Evolutionary conservation across 2,888 invertebrate species (phyloP).

Genomic region (Limenitis camilla): DNA sequence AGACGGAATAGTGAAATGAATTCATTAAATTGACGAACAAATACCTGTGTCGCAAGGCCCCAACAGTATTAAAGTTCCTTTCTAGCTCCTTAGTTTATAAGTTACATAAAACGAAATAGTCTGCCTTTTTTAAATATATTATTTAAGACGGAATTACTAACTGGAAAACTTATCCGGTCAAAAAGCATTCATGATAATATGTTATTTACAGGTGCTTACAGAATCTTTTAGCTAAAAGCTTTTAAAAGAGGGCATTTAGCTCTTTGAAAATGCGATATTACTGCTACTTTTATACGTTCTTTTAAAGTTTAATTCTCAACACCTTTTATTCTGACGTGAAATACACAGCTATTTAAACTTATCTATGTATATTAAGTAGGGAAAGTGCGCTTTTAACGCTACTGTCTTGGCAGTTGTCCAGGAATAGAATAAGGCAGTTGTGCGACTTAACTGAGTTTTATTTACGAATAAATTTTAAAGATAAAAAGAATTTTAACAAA

Average conservation of each 20-base stretch:
- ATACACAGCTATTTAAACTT: slow-evolving; percentile 1
- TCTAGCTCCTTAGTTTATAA: no score
- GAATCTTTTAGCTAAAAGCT: slow-evolving; percentile 5
- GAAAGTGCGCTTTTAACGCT: slow-evolving; percentile 1
- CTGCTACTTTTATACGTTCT: slow-evolving; percentile 6
- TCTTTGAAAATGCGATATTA: slow-evolving; percentile 5
- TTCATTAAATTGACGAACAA: no score
- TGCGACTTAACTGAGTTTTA: neutral
- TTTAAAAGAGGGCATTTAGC: slow-evolving; percentile 5
- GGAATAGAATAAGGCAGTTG: neutral
- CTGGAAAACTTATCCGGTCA: neutral
- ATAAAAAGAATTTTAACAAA: neutral
- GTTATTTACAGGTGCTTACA: slow-evolving; percentile 7
- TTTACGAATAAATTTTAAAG: neutral
- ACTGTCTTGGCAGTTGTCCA: slow-evolving; percentile 3
- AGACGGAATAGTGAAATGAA: no score
- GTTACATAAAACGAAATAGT: neutral
- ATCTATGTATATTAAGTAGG: slow-evolving; percentile 4
- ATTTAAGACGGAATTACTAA: neutral
- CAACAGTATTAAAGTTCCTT: no score
- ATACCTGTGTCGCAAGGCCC: no score
- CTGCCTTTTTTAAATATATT: neutral
- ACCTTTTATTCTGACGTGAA: slow-evolving; percentile 9
- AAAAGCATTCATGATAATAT: slow-evolving; percentile 7
- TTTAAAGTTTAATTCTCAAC: slow-evolving; percentile 6